These are phyloP conservation scores for Parazoanthus darwini DNA, from an alignment of 92 coral and sea anemone species.

Conservation along the genomic window DNA sequence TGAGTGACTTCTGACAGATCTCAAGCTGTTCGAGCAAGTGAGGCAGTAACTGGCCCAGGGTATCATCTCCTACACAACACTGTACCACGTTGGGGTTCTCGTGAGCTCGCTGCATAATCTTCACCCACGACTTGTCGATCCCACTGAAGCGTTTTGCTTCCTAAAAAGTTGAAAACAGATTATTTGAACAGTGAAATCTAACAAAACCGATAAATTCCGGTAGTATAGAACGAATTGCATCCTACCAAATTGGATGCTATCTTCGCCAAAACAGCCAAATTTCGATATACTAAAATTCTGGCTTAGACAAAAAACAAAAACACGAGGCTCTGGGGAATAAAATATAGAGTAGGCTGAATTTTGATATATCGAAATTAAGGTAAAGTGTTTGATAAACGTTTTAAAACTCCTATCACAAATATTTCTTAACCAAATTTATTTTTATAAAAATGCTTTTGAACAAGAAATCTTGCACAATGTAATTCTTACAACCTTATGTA, in stretches of 20 bases:
- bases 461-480: background rate
- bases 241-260: background rate
- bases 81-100: slow-evolving; percentile 98
- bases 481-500: too few species aligned
- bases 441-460: background rate
- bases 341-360: too few species aligned
- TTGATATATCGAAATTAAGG: too few species aligned
- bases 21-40: slow-evolving; percentile 96
- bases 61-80: slow-evolving; percentile 98
- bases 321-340: too few species aligned
- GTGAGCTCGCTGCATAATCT: slow-evolving; percentile 96
- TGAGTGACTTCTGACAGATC: slow-evolving; percentile 97
- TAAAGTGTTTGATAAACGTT: too few species aligned
- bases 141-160: slow-evolving; percentile 94
- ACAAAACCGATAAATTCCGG: too few species aligned
- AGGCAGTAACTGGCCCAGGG: slow-evolving; percentile 91
- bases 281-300: too few species aligned
- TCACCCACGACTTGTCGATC: slow-evolving; percentile 99
- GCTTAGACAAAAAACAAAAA: too few species aligned
- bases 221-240: background rate
- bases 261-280: too few species aligned
- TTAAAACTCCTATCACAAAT: too few species aligned
- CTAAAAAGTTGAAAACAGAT: slow-evolving; percentile 34
- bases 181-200: background rate
- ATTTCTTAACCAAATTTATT: too few species aligned